Conservation (phyloP, 2,113 vertebrate genomes). For the Choloepus hoffmanni region DNA sequence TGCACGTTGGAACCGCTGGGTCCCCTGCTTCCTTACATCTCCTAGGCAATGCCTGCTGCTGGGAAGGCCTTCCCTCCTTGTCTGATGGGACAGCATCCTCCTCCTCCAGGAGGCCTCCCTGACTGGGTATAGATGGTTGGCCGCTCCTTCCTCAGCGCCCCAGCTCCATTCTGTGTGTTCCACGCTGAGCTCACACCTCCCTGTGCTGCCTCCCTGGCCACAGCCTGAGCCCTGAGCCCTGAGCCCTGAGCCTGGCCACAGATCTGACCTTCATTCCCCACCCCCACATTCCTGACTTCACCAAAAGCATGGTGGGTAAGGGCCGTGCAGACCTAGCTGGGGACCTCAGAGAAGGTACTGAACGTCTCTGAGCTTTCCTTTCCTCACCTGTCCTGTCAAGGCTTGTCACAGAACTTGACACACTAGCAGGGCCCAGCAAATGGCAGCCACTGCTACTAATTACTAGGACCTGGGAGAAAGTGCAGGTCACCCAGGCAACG, state of each 20-base stretch:
- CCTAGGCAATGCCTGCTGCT: neutral
- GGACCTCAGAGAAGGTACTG: neutral
- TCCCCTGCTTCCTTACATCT: neutral
- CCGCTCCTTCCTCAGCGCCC: neutral
- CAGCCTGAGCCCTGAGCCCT: neutral
- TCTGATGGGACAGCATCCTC: neutral
- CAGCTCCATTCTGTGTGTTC: neutral
- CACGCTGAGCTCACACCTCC: neutral
- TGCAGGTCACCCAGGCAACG: neutral
- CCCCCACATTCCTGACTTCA: neutral
- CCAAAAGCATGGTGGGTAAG: rapidly evolving
- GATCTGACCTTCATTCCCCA: neutral
- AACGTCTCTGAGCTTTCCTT: neutral
- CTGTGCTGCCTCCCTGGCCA: no score
- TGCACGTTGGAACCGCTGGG: neutral
- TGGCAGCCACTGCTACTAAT: neutral
- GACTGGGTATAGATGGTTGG: neutral
- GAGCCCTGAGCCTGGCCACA: neutral
- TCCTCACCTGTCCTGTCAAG: neutral
- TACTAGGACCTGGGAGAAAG: neutral
- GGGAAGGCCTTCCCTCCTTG: no score
- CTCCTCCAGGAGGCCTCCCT: neutral
- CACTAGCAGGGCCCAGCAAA: neutral
- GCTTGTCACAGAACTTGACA: neutral
- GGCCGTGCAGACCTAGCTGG: neutral